Base-by-base conservation (phyloP, 1,140 invertebrate species). In the Papilio machaon region DNA sequence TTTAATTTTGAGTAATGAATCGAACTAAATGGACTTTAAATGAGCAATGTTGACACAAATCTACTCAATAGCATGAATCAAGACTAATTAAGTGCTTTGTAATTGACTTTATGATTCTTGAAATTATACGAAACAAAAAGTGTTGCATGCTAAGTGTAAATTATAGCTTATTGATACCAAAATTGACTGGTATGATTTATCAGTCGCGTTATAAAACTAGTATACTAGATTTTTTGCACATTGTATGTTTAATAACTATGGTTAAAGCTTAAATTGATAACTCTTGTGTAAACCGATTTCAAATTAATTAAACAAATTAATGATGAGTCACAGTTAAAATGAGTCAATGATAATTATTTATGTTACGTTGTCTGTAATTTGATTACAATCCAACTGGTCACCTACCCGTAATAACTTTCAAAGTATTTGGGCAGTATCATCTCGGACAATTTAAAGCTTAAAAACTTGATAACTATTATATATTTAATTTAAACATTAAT, bases 1-100 rank as follows among this genome's bases (percentile, higher is more conserved):
- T 35, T 70, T 35, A 70, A 70, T 70, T 70, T 70, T 70, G 30
- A 70, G 64, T 35, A 70, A 70, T 35, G 23, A 35, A 70, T 70
- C 23, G 11, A 70, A 38, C 30, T 70, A 35, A 70, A 70, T 70
- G 64, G 64, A 70, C 13, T 70, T 70, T 35, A 70, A 70, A 70
- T 70, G 64, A 70, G 64, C 30, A 70, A 35, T 35, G 30, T 15
- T 70, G 64, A 70, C 64, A 70, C 64, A 70, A 17, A 38, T 35
- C 3, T 17, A 35, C 30, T 15, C 30, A 30, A 35, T 70, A 35
- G 64, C 64, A 35, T 35, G 30, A 70, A 15, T 38, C 64, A 70
- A 70, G 11, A 35, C 13, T 17, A 70, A 70, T 70, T 35, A 70
- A 35, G 11, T 35, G 30, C 30, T 70, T 35, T 38, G 64, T 17